A percentile compares a stretch with the other conserved stretches of the same genome.
These are phyloP conservation scores for Erpornis zantholeuca DNA, from an alignment of 2,113 vertebrate genomes.

Conservation along the genomic window DNA sequence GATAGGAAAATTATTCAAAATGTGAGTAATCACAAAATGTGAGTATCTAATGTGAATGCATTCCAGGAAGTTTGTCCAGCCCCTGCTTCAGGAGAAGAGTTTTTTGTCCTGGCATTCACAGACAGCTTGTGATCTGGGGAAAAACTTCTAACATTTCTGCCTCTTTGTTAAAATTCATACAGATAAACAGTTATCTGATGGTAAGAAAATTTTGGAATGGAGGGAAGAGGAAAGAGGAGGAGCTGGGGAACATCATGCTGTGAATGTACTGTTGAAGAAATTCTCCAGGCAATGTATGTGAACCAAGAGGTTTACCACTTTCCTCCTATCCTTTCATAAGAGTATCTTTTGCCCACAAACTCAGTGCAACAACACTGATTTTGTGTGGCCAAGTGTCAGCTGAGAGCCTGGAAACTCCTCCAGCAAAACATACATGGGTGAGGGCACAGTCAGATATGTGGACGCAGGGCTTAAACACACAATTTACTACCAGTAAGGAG, in stretches of 20 bases:
- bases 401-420: not conserved
- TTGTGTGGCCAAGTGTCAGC: not conserved
- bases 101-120: not conserved
- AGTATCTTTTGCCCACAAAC: not conserved
- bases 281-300: not conserved
- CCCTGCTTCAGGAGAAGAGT: not conserved
- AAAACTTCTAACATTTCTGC: not conserved
- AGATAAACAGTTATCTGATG: not conserved
- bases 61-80: not conserved
- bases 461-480: not conserved
- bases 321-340: not conserved
- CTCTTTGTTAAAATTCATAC: not conserved
- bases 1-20: not conserved
- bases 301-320: not conserved
- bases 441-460: fast-evolving
- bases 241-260: not conserved
- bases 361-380: not conserved
- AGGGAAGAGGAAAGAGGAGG: not conserved
- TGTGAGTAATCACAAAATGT: not conserved
- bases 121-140: not conserved
- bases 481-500: not conserved
- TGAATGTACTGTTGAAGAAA: not conserved
- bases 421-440: not conserved
- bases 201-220: not conserved
- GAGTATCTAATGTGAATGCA: not conserved